phyloP scores from a whole-genome alignment of 2,797 vertebrate genomes.

The Lepilemur ruficaudatus region DNA sequence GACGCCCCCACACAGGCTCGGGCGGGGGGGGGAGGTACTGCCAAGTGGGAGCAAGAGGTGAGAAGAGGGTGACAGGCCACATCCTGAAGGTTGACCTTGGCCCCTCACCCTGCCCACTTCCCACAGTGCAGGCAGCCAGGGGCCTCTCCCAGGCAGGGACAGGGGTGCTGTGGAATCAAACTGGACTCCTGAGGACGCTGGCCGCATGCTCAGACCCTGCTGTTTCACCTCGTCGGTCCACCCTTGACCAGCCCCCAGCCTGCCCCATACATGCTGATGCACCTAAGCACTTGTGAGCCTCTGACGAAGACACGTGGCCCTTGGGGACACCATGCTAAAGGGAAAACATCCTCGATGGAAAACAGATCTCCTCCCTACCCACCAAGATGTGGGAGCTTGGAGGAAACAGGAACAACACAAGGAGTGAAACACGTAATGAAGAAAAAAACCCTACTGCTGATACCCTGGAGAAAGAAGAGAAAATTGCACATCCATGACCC shows the following conservation, averaged over 20 bases:
- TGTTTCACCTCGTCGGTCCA: too few species aligned
- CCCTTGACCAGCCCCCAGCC: neutral
- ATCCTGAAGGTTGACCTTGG: neutral
- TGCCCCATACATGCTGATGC: too few species aligned
- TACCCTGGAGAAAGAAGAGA: neutral
- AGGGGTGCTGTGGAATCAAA: neutral
- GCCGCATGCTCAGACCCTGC: neutral
- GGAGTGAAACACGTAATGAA: too few species aligned
- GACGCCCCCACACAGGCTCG: too few species aligned
- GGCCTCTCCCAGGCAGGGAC: neutral
- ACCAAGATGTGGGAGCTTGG: neutral
- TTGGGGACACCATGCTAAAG: too few species aligned
- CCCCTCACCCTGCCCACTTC: too few species aligned
- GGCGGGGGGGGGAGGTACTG: neutral
- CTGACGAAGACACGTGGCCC: neutral
- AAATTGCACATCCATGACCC: neutral
- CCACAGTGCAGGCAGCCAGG: neutral
- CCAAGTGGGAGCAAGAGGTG: neutral
- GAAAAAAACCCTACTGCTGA: neutral
- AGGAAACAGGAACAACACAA: too few species aligned
- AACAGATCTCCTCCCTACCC: accelerated
- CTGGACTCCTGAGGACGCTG: neutral
- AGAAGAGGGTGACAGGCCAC: neutral
- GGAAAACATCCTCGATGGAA: neutral
- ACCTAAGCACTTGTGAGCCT: neutral